These are phyloP conservation scores for Nephrotoma guestfalica DNA, from an alignment of 2,888 invertebrate species.

Conservation along the genomic window DNA sequence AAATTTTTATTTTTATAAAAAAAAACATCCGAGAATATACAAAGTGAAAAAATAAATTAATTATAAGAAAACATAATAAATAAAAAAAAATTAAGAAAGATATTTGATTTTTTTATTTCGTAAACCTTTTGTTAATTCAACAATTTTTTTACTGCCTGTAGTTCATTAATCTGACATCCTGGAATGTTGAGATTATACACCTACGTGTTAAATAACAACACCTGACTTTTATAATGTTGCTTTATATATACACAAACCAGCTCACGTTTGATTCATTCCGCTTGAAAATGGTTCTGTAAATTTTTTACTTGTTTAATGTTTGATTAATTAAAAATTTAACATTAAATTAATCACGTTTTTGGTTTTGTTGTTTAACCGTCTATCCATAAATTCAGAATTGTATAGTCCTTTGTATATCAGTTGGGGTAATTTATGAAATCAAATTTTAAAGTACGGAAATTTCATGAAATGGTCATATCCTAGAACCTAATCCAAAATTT, in stretches of 20 bases:
- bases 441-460: background rate
- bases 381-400: no score
- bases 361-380: background rate
- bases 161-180: background rate
- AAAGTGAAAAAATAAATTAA: background rate
- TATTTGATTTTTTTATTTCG: background rate
- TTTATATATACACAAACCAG: background rate
- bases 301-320: background rate
- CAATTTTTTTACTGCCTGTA: background rate
- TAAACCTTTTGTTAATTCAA: background rate
- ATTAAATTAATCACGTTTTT: background rate
- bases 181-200: background rate
- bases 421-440: no score
- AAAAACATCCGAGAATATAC: background rate
- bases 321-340: background rate
- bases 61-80: background rate
- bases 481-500: no score
- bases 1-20: background rate
- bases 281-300: background rate
- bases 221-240: background rate
- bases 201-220: background rate
- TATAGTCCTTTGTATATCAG: background rate
- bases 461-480: background rate
- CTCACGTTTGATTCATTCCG: background rate
- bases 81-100: background rate